Evolutionary conservation across 1,140 invertebrate genomes (phyloP).

Genomic region (Pomacea maculata): DNA sequence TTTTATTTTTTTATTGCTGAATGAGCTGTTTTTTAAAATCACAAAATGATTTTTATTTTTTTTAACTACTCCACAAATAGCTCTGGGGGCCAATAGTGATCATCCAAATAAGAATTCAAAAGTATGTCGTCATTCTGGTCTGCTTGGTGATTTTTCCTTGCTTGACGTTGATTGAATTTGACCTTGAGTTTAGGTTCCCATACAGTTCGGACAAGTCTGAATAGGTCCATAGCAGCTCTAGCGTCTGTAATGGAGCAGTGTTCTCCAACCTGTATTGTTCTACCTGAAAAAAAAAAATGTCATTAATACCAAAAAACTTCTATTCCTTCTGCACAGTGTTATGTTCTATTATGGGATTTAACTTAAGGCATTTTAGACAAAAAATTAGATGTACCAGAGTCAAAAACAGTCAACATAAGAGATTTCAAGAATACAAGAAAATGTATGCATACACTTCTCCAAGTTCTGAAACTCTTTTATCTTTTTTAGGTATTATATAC

Average conservation of each 20-base stretch:
- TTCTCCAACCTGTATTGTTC: slow-evolving; percentile 39
- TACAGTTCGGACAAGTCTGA: slow-evolving; percentile 38
- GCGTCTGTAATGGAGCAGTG: slow-evolving; percentile 54
- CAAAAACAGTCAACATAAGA: no score
- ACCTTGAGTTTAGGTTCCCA: slow-evolving; percentile 38
- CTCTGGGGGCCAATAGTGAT: slow-evolving; percentile 17
- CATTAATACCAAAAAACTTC: background rate
- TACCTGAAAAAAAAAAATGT: slow-evolving; percentile 31
- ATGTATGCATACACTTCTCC: no score
- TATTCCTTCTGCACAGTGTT: background rate
- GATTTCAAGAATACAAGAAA: no score
- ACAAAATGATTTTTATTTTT: no score
- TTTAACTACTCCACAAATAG: background rate
- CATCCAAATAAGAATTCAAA: slow-evolving; percentile 15
- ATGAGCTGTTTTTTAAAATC: no score
- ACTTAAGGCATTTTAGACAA: no score
- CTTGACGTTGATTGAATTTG: slow-evolving; percentile 9
- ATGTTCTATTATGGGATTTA: no score
- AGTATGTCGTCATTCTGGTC: background rate
- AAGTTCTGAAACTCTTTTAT: no score
- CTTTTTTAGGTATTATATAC: no score
- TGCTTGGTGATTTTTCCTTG: background rate
- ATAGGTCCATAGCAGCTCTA: slow-evolving; percentile 46
- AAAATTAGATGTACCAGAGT: no score
- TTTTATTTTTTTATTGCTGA: no score